These are phyloP conservation scores for Ooceraea biroi DNA, from an alignment of 1,140 invertebrate genomes.

Conservation along the genomic window DNA sequence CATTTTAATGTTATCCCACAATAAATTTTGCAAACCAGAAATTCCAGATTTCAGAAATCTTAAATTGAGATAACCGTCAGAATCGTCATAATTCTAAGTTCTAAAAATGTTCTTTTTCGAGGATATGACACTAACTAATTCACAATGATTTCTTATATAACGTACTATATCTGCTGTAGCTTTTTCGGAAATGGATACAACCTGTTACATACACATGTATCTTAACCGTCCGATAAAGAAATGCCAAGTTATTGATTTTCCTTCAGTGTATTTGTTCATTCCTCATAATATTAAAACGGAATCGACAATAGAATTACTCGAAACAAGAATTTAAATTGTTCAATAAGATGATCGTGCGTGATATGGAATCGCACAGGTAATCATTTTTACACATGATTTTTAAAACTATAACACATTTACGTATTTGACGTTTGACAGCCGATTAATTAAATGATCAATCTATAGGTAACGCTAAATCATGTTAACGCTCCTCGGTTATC, in stretches of 20 bases:
- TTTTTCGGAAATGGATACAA: slow-evolving; percentile 19
- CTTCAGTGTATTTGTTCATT: slow-evolving; percentile 14
- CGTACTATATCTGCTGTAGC: slow-evolving; percentile 25
- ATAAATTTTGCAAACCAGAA: slow-evolving; percentile 10
- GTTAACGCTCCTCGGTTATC: slow-evolving; percentile 42
- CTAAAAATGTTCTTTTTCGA: slow-evolving; percentile 15
- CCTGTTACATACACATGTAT: background rate
- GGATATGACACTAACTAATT: slow-evolving; percentile 34
- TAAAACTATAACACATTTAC: slow-evolving; percentile 17
- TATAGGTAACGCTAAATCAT: slow-evolving; percentile 54
- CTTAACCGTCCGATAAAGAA: background rate
- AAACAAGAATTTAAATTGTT: slow-evolving; percentile 10
- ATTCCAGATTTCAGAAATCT: background rate
- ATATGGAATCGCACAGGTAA: no score
- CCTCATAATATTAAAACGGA: background rate
- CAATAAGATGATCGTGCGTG: background rate
- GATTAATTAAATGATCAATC: slow-evolving; percentile 57
- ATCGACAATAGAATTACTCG: background rate
- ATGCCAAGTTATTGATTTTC: background rate
- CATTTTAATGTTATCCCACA: background rate
- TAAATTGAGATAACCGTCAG: slow-evolving; percentile 13
- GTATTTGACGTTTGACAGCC: slow-evolving; percentile 45
- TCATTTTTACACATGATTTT: slow-evolving; percentile 6
- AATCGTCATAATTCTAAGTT: slow-evolving; percentile 36
- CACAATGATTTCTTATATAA: slow-evolving; percentile 36